Conservation (phyloP, 2,797 vertebrate species). For the Lutjanus argentimaculatus region DNA sequence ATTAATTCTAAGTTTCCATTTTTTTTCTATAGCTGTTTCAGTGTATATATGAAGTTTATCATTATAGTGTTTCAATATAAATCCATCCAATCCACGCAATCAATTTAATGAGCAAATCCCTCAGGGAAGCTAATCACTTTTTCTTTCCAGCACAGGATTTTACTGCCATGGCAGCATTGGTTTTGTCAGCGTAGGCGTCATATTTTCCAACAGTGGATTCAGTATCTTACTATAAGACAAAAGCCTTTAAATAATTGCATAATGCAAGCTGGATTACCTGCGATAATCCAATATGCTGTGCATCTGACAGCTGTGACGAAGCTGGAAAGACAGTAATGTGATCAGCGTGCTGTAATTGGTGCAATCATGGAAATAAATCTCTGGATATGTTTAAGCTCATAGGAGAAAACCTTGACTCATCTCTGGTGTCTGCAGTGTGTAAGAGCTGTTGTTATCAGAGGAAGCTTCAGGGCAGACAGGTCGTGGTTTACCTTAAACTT, state of each 20-base stretch:
- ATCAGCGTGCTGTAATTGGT: conserved; percentile 37
- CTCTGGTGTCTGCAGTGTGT: not conserved
- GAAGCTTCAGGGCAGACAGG: not conserved
- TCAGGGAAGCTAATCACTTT: conserved; percentile 14
- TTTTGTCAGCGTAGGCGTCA: conserved; percentile 20
- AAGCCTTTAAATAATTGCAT: conserved; percentile 50
- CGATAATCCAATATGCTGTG: conserved; percentile 57
- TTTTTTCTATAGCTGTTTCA: not conserved
- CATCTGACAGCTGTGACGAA: conserved; percentile 31
- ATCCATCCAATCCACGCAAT: conserved; percentile 33
- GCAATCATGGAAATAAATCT: conserved; percentile 45
- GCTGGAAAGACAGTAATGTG: conserved; percentile 44
- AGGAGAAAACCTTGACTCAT: not conserved
- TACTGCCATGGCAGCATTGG: conserved; percentile 1
- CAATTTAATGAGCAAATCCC: conserved; percentile 35
- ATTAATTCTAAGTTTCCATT: not conserved
- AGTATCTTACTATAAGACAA: conserved; percentile 49
- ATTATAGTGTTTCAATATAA: conserved; percentile 17
- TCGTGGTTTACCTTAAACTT: conserved; percentile 4
- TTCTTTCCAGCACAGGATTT: conserved; percentile 35
- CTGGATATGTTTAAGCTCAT: conserved; percentile 9
- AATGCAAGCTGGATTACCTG: conserved; percentile 50
- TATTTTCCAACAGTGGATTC: conserved; percentile 31
- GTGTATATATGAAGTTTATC: conserved; percentile 13
- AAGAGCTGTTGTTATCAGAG: not conserved